Percentiles rank a stretch among this genome's conserved stretches.
These are phyloP conservation scores for Ispidina lecontei DNA, from an alignment of 2,797 vertebrate species.

Conservation along the genomic window DNA sequence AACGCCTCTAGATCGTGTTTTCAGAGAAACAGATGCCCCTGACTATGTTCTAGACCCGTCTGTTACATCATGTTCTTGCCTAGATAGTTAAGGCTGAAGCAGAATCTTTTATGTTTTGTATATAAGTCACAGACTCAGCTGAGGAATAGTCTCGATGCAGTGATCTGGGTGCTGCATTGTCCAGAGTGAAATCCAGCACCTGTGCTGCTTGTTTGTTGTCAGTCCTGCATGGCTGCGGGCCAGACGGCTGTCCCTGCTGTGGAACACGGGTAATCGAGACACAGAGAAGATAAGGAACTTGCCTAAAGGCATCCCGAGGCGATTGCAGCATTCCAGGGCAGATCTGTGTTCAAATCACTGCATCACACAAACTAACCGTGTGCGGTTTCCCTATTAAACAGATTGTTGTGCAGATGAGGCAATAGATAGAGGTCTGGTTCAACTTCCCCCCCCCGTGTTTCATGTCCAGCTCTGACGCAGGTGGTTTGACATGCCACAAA, in stretches of 20 bases:
- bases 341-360: conserved; percentile 7
- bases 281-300: not conserved
- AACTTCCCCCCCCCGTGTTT: not conserved
- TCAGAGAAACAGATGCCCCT: not conserved
- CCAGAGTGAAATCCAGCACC: not conserved
- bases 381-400: not conserved
- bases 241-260: no score
- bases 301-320: conserved; percentile 1
- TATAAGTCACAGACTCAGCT: not conserved
- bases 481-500: not conserved
- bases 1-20: not conserved
- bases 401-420: conserved; percentile 4
- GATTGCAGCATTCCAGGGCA: not conserved
- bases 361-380: not conserved
- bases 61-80: not conserved
- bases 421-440: not conserved
- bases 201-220: not conserved
- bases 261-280: not conserved
- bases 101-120: not conserved
- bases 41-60: not conserved
- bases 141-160: not conserved
- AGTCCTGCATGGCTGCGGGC: not conserved
- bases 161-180: not conserved
- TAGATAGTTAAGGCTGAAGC: not conserved
- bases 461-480: not conserved